phyloP scores from a whole-genome alignment of 1,140 invertebrate species.

The Aleiodes sp. region DNA sequence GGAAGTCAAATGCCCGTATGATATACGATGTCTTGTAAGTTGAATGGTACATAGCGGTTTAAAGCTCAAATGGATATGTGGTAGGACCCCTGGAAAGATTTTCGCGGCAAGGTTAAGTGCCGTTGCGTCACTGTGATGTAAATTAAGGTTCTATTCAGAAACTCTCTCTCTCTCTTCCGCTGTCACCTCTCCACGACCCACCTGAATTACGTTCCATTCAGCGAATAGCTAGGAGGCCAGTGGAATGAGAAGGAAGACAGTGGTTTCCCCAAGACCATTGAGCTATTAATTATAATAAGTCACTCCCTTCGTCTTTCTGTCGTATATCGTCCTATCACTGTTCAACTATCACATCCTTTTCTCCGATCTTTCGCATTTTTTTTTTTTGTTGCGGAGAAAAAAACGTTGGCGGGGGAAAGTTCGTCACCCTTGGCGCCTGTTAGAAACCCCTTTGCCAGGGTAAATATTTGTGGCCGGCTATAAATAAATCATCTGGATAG shows the following conservation, averaged over 20 bases:
- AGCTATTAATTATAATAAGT: conserved; percentile 58
- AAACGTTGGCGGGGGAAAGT: background rate
- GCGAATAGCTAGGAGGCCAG: conserved; percentile 38
- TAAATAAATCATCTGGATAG: conserved; percentile 53
- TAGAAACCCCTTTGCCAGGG: conserved; percentile 31
- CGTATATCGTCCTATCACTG: background rate
- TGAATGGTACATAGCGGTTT: background rate
- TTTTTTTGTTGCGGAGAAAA: no score
- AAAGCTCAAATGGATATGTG: conserved; percentile 17
- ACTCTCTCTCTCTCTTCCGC: no score
- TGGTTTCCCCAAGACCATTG: background rate
- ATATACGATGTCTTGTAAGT: background rate
- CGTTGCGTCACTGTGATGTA: conserved; percentile 41
- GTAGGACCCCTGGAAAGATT: conserved; percentile 10
- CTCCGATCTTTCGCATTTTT: background rate
- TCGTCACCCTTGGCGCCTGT: background rate
- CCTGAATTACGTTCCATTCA: conserved; percentile 60
- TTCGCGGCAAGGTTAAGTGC: conserved; percentile 37
- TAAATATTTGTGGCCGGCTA: conserved; percentile 53
- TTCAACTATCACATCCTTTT: background rate
- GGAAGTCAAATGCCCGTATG: conserved; percentile 2
- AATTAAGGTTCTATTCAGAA: conserved; percentile 62
- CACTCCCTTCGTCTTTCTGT: conserved; percentile 31
- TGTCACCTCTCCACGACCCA: conserved; percentile 41
- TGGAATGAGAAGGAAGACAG: conserved; percentile 33